phyloP scores from a whole-genome alignment of 2,113 vertebrate genomes.

The Semicossyphus pulcher region DNA sequence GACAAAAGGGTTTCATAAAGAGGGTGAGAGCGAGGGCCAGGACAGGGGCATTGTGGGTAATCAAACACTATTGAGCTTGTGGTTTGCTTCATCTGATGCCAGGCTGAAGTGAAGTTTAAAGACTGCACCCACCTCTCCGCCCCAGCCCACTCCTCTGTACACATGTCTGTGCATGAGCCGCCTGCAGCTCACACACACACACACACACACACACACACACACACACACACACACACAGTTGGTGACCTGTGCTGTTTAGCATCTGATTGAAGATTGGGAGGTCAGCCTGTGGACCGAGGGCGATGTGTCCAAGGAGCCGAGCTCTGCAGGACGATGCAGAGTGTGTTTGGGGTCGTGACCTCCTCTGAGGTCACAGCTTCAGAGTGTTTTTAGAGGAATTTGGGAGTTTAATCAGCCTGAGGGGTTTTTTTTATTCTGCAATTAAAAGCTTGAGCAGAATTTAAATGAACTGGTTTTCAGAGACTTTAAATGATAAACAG shows the following conservation, averaged over 20 bases:
- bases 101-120: conserved; percentile 14
- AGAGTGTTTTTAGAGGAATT: not conserved
- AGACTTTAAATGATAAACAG: not conserved
- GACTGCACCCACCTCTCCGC: not conserved
- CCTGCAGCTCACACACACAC: not conserved
- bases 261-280: not conserved
- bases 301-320: too few relatives aligned
- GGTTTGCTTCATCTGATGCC: conserved; percentile 22
- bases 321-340: not conserved
- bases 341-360: not conserved
- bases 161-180: not conserved
- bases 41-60: conserved; percentile 31
- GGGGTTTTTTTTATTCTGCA: not conserved
- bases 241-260: not conserved
- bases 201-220: not conserved
- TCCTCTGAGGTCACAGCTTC: not conserved
- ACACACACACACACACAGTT: not conserved
- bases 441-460: not conserved
- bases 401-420: not conserved
- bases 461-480: not conserved
- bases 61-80: conserved; percentile 36
- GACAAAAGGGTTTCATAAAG: conserved; percentile 30
- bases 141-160: not conserved
- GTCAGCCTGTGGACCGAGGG: not conserved
- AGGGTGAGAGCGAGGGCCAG: conserved; percentile 1